These are phyloP conservation scores for Pterois miles DNA, from an alignment of 2,797 vertebrate genomes.

Conservation along the genomic window DNA sequence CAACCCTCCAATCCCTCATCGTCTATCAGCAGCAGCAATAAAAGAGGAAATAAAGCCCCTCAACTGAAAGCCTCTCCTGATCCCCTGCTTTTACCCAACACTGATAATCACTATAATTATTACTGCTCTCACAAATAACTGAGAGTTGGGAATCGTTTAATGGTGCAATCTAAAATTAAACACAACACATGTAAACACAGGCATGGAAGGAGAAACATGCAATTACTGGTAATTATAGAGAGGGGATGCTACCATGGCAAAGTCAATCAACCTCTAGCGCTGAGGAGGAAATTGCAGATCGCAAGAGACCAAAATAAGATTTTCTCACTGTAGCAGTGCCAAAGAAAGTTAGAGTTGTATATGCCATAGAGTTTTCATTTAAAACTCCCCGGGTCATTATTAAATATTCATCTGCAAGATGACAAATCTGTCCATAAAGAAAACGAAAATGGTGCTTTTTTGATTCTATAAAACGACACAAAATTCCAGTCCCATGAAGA, in stretches of 20 bases:
- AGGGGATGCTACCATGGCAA: conserved; percentile 59
- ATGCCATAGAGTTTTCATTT: conserved; percentile 44
- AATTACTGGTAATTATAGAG: conserved; percentile 80
- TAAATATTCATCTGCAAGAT: conserved; percentile 68
- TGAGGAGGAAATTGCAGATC: conserved; percentile 48
- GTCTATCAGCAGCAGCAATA: conserved; percentile 20
- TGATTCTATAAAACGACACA: conserved; percentile 43
- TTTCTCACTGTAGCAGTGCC: conserved; percentile 36
- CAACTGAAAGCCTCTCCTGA: conserved; percentile 61
- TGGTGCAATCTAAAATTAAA: conserved; percentile 80
- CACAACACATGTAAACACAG: conserved; percentile 80
- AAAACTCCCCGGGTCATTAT: conserved; percentile 64
- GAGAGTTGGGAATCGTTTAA: conserved; percentile 71
- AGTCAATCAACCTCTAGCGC: conserved; percentile 63
- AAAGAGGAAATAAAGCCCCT: conserved; percentile 47
- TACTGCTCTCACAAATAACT: conserved; percentile 68
- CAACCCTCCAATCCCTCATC: conserved; percentile 31
- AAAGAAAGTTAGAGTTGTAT: conserved; percentile 42
- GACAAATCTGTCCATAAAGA: conserved; percentile 72
- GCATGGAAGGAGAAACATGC: conserved; percentile 73
- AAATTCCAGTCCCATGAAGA: conserved; percentile 58
- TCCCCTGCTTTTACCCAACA: conserved; percentile 67
- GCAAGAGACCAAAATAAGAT: conserved; percentile 35
- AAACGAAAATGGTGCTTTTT: conserved; percentile 38
- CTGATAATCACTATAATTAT: conserved; percentile 80